Percentiles rank a stretch among this genome's conserved stretches.
Evolutionary conservation across 2,113 vertebrate species (phyloP).

Genomic region (Hoplias malabaricus): DNA sequence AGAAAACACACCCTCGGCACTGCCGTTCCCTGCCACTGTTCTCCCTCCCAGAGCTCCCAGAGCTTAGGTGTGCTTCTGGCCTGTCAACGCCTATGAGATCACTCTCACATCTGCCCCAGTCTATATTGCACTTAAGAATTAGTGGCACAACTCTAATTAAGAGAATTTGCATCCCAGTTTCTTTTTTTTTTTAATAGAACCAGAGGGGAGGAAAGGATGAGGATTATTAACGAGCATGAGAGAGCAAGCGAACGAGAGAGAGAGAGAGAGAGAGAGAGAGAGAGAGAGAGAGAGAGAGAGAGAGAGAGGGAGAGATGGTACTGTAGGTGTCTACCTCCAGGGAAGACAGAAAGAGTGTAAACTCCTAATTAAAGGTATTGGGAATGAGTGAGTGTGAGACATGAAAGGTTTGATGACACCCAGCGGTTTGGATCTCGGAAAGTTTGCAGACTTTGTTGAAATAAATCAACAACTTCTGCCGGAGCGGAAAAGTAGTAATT

Average conservation of each 20-base stretch:
- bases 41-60: conserved; percentile 59
- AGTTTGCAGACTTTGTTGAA: conserved; percentile 12
- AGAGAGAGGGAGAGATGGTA: conserved; percentile 68
- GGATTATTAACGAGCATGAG: conserved; percentile 93
- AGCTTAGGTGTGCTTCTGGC: conserved; percentile 51
- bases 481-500: not conserved
- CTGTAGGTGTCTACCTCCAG: conserved; percentile 72
- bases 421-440: conserved; percentile 1
- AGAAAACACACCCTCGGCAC: conserved; percentile 18
- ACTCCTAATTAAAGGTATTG: conserved; percentile 99
- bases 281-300: conserved; percentile 81
- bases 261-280: conserved; percentile 74
- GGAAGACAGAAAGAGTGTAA: conserved; percentile 94
- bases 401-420: conserved; percentile 79
- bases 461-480: conserved; percentile 18
- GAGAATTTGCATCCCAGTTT: conserved; percentile 94
- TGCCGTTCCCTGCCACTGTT: not conserved
- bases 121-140: conserved; percentile 91
- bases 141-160: conserved; percentile 95
- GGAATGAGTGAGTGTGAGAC: conserved; percentile 86
- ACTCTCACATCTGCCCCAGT: conserved; percentile 85
- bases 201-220: conserved; percentile 86
- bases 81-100: conserved; percentile 90
- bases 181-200: conserved; percentile 71
- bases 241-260: too few relatives aligned